phyloP scores from a whole-genome alignment of 2,888 invertebrate genomes.

The Acrobasis consociella region DNA sequence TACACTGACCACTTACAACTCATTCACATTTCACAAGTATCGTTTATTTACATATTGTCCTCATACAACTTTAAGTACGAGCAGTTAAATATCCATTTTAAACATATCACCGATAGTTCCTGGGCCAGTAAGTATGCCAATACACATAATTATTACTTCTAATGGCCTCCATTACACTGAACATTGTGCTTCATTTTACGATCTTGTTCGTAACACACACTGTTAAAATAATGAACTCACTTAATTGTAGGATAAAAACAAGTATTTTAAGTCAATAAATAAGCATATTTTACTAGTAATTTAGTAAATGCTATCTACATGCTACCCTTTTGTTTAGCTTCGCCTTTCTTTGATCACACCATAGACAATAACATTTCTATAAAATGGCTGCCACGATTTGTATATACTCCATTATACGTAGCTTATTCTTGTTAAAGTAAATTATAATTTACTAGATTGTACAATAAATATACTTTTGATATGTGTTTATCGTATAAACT shows the following conservation, averaged over 20 bases:
- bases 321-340: conserved; percentile 82
- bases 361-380: conserved; percentile 73
- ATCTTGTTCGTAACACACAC: conserved; percentile 52
- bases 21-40: conserved; percentile 60
- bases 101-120: conserved; percentile 64
- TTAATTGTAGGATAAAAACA: conserved; percentile 49
- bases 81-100: conserved; percentile 46
- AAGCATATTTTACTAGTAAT: conserved; percentile 58
- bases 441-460: too few species aligned
- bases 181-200: conserved; percentile 74
- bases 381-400: conserved; percentile 77
- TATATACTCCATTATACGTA: conserved; percentile 45
- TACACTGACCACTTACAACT: conserved; percentile 63
- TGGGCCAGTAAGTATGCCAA: conserved; percentile 78
- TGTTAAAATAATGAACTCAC: conserved; percentile 51
- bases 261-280: conserved; percentile 52
- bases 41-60: conserved; percentile 65
- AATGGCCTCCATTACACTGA: conserved; percentile 83
- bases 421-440: background rate
- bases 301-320: conserved; percentile 78
- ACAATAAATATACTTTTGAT: too few species aligned
- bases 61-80: conserved; percentile 45
- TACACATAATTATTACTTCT: conserved; percentile 81
- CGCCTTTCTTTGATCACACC: conserved; percentile 78
- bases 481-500: too few species aligned